These are phyloP conservation scores for Nanorana parkeri DNA, from an alignment of 2,113 vertebrate genomes.

Conservation along the genomic window DNA sequence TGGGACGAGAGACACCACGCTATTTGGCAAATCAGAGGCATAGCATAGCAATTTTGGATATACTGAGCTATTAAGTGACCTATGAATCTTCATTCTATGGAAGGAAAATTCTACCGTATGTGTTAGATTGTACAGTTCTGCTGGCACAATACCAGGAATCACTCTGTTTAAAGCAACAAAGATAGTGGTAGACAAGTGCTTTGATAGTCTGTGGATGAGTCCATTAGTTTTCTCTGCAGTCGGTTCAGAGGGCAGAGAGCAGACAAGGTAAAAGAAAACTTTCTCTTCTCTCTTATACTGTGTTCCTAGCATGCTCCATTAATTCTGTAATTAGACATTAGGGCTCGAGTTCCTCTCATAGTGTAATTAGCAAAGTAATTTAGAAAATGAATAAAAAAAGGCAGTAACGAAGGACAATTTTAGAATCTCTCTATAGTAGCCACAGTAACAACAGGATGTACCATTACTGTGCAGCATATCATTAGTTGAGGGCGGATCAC, in stretches of 20 bases:
- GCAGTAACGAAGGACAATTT: slow-evolving; percentile 8
- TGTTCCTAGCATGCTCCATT: slow-evolving; percentile 29
- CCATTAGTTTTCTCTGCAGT: slow-evolving; percentile 4
- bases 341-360: slow-evolving; percentile 4
- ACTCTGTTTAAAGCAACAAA: neutral
- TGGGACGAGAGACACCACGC: too few relatives aligned
- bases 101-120: too few relatives aligned
- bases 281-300: slow-evolving; percentile 4
- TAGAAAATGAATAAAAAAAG: slow-evolving; percentile 23
- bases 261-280: slow-evolving; percentile 12
- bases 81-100: too few relatives aligned
- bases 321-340: slow-evolving; percentile 49
- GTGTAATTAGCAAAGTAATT: slow-evolving; percentile 40
- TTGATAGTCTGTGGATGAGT: neutral
- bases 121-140: too few relatives aligned
- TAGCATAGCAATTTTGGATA: too few relatives aligned
- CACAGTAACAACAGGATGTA: slow-evolving; percentile 7
- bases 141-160: too few relatives aligned
- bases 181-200: neutral
- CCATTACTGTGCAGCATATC: neutral
- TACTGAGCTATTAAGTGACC: too few relatives aligned
- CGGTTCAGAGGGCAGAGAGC: neutral
- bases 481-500: neutral
- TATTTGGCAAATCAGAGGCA: too few relatives aligned
- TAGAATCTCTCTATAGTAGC: neutral